A percentile compares a stretch with the other conserved stretches of the same genome.
phyloP scores from a whole-genome alignment of 2,888 invertebrate species.

The Erebia ligea region DNA sequence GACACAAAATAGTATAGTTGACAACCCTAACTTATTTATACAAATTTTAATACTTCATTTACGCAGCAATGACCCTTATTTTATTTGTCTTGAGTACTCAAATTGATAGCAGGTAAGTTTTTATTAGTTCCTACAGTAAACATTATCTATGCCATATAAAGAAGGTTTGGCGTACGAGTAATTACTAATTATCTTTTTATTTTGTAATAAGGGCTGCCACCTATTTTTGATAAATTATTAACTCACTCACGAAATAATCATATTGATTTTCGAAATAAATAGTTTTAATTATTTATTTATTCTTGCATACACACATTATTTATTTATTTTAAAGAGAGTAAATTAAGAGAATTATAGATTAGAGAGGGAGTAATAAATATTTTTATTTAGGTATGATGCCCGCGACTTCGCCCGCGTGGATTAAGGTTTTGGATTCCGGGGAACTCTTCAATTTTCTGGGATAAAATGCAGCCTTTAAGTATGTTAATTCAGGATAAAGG shows the following conservation, averaged over 20 bases:
- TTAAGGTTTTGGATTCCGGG: too few relatives aligned
- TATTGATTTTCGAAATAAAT: too few relatives aligned
- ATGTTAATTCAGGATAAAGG: too few relatives aligned
- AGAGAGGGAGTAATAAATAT: too few relatives aligned
- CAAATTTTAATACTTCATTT: neutral
- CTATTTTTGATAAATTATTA: neutral
- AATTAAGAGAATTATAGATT: too few relatives aligned
- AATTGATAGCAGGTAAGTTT: neutral
- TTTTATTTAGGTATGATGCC: too few relatives aligned
- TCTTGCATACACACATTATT: neutral
- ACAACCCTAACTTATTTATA: conserved; percentile 1
- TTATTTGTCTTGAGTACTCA: neutral
- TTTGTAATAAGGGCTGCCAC: conserved; percentile 10
- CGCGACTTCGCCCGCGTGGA: too few relatives aligned
- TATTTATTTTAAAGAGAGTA: too few relatives aligned
- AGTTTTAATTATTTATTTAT: neutral
- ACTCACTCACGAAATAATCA: neutral
- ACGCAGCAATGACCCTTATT: conserved; percentile 11
- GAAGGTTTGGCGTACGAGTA: conserved; percentile 23
- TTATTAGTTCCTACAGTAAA: neutral
- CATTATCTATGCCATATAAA: conserved; percentile 21
- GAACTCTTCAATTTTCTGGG: too few relatives aligned
- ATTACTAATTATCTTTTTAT: conserved; percentile 19
- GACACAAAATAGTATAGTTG: neutral
- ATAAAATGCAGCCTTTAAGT: too few relatives aligned